phyloP scores from a whole-genome alignment of 1,140 invertebrate genomes.

The Ceratoteleas bidentatus region DNA sequence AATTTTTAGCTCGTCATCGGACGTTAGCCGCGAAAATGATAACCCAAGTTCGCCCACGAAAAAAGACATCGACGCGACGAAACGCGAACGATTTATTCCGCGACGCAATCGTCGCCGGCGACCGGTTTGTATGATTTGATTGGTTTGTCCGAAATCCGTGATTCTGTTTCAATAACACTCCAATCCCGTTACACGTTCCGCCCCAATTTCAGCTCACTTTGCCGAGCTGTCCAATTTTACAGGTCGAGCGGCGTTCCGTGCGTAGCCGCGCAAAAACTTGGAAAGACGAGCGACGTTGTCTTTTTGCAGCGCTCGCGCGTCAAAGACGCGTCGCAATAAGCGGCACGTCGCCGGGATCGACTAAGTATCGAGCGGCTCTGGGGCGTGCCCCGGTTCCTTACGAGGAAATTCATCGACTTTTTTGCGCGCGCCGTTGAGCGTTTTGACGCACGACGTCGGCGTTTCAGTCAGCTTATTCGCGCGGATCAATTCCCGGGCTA shows the following conservation, averaged over 20 bases:
- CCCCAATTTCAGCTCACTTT: slow-evolving; percentile 26
- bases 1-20: too few relatives aligned
- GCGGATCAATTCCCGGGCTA: too few relatives aligned
- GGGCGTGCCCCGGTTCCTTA: slow-evolving; percentile 24
- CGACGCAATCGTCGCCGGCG: slow-evolving; percentile 3
- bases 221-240: slow-evolving; percentile 24
- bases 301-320: slow-evolving; percentile 15
- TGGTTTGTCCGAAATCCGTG: slow-evolving; percentile 30
- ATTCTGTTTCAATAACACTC: slow-evolving; percentile 42
- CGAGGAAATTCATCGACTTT: slow-evolving; percentile 50
- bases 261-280: too few relatives aligned
- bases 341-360: slow-evolving; percentile 13
- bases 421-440: too few relatives aligned
- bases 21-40: neutral
- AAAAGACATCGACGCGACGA: slow-evolving; percentile 1
- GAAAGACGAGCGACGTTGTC: too few relatives aligned
- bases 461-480: too few relatives aligned
- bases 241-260: slow-evolving; percentile 5
- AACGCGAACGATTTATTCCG: slow-evolving; percentile 17
- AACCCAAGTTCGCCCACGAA: neutral
- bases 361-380: slow-evolving; percentile 45
- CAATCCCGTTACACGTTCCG: slow-evolving; percentile 32
- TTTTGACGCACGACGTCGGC: too few relatives aligned
- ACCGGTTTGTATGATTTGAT: slow-evolving; percentile 37
- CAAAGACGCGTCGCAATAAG: slow-evolving; percentile 21